Percentiles rank a stretch among this genome's conserved stretches.
Evolutionary conservation across 2,113 vertebrate species (phyloP).

Genomic region (Sphaerodactylus townsendi): DNA sequence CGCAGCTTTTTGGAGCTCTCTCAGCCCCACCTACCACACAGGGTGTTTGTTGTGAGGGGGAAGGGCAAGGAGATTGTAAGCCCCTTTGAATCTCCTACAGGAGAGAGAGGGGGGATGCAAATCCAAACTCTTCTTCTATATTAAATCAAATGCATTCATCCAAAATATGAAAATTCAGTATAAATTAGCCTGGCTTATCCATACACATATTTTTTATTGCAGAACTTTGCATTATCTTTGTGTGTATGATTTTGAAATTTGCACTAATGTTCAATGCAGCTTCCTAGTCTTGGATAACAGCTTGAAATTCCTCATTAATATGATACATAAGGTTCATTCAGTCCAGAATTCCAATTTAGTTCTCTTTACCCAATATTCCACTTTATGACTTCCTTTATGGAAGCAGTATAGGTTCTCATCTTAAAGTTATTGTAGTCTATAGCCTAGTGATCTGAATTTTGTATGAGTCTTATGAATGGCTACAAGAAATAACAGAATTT

Average conservation of each 20-base stretch:
- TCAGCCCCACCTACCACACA: too few species aligned
- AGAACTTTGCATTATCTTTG: slow-evolving; percentile 47
- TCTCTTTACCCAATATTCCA: slow-evolving; percentile 48
- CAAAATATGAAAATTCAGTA: background rate
- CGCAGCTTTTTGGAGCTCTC: too few species aligned
- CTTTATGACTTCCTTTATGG: slow-evolving; percentile 28
- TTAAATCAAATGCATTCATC: slow-evolving; percentile 25
- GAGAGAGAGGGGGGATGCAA: too few species aligned
- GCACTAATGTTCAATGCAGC: slow-evolving; percentile 43
- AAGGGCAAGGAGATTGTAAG: too few species aligned
- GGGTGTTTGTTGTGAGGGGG: too few species aligned
- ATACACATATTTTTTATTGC: slow-evolving; percentile 31
- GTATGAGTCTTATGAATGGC: slow-evolving; percentile 49
- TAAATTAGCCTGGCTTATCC: slow-evolving; percentile 11
- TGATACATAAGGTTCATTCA: slow-evolving; percentile 46
- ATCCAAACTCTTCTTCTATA: too few species aligned
- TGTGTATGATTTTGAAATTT: slow-evolving; percentile 53
- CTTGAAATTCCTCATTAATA: slow-evolving; percentile 37
- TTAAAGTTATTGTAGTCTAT: slow-evolving; percentile 68
- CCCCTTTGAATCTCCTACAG: too few species aligned
- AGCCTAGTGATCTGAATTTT: slow-evolving; percentile 66
- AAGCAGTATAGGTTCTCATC: slow-evolving; percentile 63
- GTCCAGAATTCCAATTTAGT: slow-evolving; percentile 37
- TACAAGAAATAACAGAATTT: slow-evolving; percentile 31
- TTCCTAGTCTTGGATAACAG: slow-evolving; percentile 49